Conservation (phyloP, 2,797 vertebrate species). For the Neosalanx taihuensis region DNA sequence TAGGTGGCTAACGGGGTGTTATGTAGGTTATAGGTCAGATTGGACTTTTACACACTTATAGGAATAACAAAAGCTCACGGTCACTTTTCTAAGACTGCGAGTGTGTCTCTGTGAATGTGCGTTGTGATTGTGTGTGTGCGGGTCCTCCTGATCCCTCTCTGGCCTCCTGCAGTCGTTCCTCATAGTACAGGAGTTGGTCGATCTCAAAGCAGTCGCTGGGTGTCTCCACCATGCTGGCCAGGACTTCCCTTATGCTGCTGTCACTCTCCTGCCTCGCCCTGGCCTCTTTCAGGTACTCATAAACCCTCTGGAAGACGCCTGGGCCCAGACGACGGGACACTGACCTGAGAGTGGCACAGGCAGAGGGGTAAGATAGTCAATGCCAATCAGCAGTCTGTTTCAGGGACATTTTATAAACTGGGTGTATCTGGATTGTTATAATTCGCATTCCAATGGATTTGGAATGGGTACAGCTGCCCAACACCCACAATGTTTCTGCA, state of each 20-base stretch:
- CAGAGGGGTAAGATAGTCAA: neutral
- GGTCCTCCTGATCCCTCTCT: conserved; percentile 7
- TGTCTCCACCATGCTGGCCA: conserved; percentile 66
- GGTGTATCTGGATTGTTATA: no score
- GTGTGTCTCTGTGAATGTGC: neutral
- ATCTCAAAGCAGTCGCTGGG: conserved; percentile 75
- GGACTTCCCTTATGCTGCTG: conserved; percentile 51
- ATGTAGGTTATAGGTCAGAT: no score
- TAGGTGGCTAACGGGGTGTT: no score
- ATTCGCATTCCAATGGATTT: no score
- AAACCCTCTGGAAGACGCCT: conserved; percentile 71
- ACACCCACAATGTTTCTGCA: no score
- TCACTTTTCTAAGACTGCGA: neutral
- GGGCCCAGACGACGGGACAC: conserved; percentile 70
- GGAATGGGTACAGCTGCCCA: no score
- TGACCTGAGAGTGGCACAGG: conserved; percentile 54
- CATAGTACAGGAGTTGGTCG: conserved; percentile 82
- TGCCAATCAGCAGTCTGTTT: no score
- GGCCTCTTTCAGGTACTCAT: conserved; percentile 69
- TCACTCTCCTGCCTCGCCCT: conserved; percentile 60
- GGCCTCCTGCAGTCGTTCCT: conserved; percentile 68
- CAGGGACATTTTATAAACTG: no score
- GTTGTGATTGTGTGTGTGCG: conserved; percentile 3
- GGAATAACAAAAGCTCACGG: neutral
- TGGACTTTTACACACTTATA: neutral